Percentiles rank a stretch among this genome's conserved stretches.
These are phyloP conservation scores for Helicoverpa armigera DNA, from an alignment of 1,140 invertebrate genomes.

Conservation along the genomic window DNA sequence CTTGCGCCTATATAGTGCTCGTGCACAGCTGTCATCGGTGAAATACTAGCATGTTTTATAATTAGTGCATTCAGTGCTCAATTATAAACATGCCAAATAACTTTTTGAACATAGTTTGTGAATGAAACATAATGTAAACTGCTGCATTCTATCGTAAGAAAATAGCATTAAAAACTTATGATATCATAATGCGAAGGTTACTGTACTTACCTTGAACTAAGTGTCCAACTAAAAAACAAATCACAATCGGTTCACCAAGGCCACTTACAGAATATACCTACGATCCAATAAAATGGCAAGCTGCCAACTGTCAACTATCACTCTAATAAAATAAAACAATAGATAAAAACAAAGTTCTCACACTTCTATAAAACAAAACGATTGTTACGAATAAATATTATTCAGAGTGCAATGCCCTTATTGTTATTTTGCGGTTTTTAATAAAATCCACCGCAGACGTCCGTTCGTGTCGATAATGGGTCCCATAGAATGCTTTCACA, in stretches of 20 bases:
- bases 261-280: neutral
- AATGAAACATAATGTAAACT: too few species aligned
- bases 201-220: neutral
- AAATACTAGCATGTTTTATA: neutral
- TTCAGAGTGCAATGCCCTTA: conserved; percentile 19
- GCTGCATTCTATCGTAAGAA: too few species aligned
- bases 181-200: too few species aligned
- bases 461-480: conserved; percentile 40
- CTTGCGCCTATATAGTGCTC: neutral
- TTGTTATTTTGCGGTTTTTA: conserved; percentile 39
- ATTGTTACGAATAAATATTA: conserved; percentile 16
- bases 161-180: too few species aligned
- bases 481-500: conserved; percentile 28
- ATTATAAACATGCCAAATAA: too few species aligned
- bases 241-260: neutral
- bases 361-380: conserved; percentile 15
- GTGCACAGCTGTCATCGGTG: conserved; percentile 4
- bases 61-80: too few species aligned
- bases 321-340: neutral
- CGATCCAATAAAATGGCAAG: neutral
- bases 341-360: neutral
- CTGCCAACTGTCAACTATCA: neutral
- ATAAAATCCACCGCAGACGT: conserved; percentile 35
- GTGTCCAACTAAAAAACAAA: neutral
- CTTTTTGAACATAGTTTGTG: too few species aligned